phyloP scores from a whole-genome alignment of 2,113 vertebrate species.

The Butorides virescens region DNA sequence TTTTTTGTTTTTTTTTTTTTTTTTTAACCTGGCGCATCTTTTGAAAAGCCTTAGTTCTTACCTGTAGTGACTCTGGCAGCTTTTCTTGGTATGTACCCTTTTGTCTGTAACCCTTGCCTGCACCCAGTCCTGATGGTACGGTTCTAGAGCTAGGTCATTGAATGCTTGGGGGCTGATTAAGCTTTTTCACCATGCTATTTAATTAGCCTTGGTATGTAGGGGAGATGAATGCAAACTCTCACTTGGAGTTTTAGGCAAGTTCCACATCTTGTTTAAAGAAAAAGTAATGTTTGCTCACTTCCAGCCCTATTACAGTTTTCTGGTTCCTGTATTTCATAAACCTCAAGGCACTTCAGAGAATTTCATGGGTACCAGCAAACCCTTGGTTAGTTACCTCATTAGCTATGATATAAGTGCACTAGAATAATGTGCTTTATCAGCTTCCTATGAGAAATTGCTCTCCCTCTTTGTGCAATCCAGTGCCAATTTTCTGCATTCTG shows the following conservation, averaged over 20 bases:
- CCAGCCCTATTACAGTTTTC: not conserved
- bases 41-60: not conserved
- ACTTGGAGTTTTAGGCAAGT: not conserved
- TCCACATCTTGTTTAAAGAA: not conserved
- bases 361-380: not conserved
- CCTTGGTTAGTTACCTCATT: not conserved
- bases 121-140: not conserved
- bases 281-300: not conserved
- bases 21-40: accelerated
- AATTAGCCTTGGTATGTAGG: not conserved
- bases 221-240: not conserved
- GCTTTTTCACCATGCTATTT: not conserved
- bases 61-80: not conserved
- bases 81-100: not conserved
- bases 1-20: not conserved
- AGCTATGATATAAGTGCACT: not conserved
- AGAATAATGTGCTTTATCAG: not conserved
- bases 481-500: not conserved
- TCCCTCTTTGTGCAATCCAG: not conserved
- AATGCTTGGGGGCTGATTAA: not conserved
- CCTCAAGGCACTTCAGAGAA: not conserved
- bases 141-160: not conserved
- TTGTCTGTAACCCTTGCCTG: not conserved
- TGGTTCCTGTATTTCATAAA: not conserved
- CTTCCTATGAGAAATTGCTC: not conserved